phyloP scores from a whole-genome alignment of 2,113 vertebrate species.

The Notarius lentiginosus region DNA sequence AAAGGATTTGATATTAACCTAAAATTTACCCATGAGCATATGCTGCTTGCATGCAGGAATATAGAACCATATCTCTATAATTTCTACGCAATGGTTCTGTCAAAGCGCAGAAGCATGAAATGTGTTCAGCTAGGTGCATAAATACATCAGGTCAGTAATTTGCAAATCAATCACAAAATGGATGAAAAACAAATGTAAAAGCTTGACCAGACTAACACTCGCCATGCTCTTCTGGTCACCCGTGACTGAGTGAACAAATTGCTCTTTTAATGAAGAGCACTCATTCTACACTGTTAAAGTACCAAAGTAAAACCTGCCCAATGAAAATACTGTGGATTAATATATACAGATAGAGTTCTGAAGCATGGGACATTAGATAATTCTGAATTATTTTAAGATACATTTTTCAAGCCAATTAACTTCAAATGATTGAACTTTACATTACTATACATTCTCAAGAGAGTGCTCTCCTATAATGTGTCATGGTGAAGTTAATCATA shows the following conservation, averaged over 20 bases:
- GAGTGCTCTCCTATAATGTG: background rate
- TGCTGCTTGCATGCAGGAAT: background rate
- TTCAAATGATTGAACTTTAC: slow-evolving; percentile 5
- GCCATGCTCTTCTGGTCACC: slow-evolving; percentile 41
- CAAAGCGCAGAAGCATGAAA: slow-evolving; percentile 41
- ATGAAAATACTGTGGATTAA: slow-evolving; percentile 21
- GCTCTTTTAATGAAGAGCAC: slow-evolving; percentile 38
- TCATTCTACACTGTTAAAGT: slow-evolving; percentile 43
- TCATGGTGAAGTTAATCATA: slow-evolving; percentile 20
- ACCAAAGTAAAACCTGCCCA: slow-evolving; percentile 4
- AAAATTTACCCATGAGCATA: background rate
- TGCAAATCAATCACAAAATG: slow-evolving; percentile 53
- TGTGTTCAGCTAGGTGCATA: slow-evolving; percentile 48
- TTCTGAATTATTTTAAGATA: slow-evolving; percentile 25
- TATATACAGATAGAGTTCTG: slow-evolving; percentile 11
- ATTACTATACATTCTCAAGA: background rate
- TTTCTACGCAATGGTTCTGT: slow-evolving; percentile 35
- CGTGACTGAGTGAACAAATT: slow-evolving; percentile 51
- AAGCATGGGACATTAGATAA: slow-evolving; percentile 22
- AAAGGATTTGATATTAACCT: slow-evolving; percentile 1
- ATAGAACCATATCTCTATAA: slow-evolving; percentile 9
- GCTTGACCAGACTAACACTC: slow-evolving; percentile 32
- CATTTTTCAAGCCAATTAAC: slow-evolving; percentile 19
- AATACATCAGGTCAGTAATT: slow-evolving; percentile 56
- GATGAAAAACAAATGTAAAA: slow-evolving; percentile 51